Conservation (phyloP, 1,140 invertebrate genomes). For the Lucilia cuprina region DNA sequence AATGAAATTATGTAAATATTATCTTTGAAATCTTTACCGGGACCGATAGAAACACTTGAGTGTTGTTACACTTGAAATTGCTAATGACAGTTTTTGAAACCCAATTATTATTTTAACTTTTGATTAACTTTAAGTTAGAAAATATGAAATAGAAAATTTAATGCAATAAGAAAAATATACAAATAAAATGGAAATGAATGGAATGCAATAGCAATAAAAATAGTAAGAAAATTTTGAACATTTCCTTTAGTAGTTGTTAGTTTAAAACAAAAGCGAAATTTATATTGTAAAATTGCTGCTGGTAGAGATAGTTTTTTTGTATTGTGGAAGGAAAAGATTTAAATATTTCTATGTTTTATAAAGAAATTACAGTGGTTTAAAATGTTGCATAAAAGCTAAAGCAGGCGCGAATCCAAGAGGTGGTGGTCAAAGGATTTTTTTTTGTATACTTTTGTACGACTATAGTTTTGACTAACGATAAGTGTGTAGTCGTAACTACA, state of each 20-base stretch:
- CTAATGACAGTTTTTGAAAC: background rate
- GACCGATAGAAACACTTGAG: background rate
- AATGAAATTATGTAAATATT: slow-evolving; percentile 12
- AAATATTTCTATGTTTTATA: too few relatives aligned
- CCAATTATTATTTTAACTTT: background rate
- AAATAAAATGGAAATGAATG: background rate
- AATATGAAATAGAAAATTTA: background rate
- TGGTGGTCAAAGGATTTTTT: too few relatives aligned
- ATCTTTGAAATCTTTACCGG: background rate
- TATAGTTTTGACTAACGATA: too few relatives aligned
- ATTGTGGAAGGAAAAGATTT: too few relatives aligned
- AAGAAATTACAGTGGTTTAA: too few relatives aligned
- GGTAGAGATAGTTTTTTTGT: too few relatives aligned
- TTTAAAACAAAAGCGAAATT: background rate
- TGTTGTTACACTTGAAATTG: background rate
- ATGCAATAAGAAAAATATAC: background rate
- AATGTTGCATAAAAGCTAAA: too few relatives aligned
- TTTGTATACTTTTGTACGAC: too few relatives aligned
- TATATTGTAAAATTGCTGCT: background rate
- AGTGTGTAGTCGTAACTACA: too few relatives aligned
- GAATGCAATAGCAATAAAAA: background rate
- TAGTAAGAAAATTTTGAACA: background rate
- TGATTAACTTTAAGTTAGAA: background rate
- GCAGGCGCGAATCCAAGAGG: too few relatives aligned
- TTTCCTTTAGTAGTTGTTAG: background rate